Evolutionary conservation across 53 echinoderm and acorn worm species (phyloP).

Genomic region (Astropecten irregularis): DNA sequence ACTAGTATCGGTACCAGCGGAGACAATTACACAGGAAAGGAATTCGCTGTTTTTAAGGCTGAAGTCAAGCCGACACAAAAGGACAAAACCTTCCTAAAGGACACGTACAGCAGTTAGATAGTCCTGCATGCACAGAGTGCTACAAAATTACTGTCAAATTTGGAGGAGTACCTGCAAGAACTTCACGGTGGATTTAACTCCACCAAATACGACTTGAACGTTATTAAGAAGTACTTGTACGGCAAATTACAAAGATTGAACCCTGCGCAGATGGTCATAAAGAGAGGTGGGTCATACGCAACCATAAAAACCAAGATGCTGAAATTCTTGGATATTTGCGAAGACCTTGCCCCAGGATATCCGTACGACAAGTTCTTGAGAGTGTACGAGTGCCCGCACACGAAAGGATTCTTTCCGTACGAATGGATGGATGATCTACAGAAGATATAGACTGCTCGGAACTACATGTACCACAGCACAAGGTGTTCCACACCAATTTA

Average conservation of each 20-base stretch:
- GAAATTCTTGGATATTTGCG: conserved; percentile 9
- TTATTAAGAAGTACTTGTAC: conserved; percentile 8
- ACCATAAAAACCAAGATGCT: neutral
- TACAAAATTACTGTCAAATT: too few relatives aligned
- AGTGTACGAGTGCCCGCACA: neutral
- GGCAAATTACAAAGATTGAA: neutral
- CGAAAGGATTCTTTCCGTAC: conserved; percentile 16
- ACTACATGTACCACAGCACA: conserved; percentile 19
- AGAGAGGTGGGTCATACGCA: neutral
- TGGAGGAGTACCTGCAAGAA: conserved; percentile 1
- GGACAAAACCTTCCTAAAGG: neutral
- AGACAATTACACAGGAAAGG: neutral
- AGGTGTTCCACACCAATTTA: neutral
- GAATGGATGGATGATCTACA: conserved; percentile 6
- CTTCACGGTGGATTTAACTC: conserved; percentile 53
- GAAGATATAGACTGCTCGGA: neutral
- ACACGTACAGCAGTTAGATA: too few relatives aligned
- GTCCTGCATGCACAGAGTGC: too few relatives aligned
- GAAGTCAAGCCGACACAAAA: conserved; percentile 18
- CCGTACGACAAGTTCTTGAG: conserved; percentile 21
- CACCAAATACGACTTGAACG: conserved; percentile 23
- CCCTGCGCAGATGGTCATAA: neutral
- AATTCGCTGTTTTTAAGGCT: conserved; percentile 4
- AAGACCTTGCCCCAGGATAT: conserved; percentile 19
- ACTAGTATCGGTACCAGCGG: neutral